Base-by-base conservation (phyloP, 2,113 vertebrate species). In the Lipotes vexillifer region DNA sequence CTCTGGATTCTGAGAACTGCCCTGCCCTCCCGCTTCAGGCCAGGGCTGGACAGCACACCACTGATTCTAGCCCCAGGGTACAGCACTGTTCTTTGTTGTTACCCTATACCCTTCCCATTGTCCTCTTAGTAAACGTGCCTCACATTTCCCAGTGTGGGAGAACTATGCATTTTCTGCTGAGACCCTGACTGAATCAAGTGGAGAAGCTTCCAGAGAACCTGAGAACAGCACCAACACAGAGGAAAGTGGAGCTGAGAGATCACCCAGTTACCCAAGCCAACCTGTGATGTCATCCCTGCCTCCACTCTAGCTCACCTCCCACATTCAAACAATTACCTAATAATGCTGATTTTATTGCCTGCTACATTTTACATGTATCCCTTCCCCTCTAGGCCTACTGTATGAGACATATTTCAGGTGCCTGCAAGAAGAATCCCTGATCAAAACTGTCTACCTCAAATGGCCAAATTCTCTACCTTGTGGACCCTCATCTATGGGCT, bases 331-430 rank as follows among this genome's bases (percentile, higher is more conserved):
- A 72, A 68, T 88, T 93, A 93, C 77, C 97, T 93, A 82, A 94
- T 85, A 82, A 96, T 38, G 38, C 44, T 65, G 59, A 59, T 63
- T 96, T 96, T 97, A 94, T 93, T 90, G 57, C 89, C 81, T 65
- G 94, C 69, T 96, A 96, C 90, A 96, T 80, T 80, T 86, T 90
- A 85, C 74, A 88, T 49, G 12, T 75, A 65, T 69, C 52, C 8
- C 17, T 92, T 93, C 41, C 41, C 33, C 46, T 88, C 63, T 41
- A 63, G 89, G 57, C 57, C 85, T 84, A 3, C 36, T 88, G 20
- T 46, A 36, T 21, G 38, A 55, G 10, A 49, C 61, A 38, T 46
- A 71, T 65, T 87, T 88, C 81, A 84, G 89, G 46, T 80, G 41
- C 23, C 75, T 65, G 49, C 29, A 86, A 55, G 57, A 63, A 85